Evolutionary conservation across 2,113 vertebrate genomes (phyloP).

Genomic region (Zosterops hypoxanthus): DNA sequence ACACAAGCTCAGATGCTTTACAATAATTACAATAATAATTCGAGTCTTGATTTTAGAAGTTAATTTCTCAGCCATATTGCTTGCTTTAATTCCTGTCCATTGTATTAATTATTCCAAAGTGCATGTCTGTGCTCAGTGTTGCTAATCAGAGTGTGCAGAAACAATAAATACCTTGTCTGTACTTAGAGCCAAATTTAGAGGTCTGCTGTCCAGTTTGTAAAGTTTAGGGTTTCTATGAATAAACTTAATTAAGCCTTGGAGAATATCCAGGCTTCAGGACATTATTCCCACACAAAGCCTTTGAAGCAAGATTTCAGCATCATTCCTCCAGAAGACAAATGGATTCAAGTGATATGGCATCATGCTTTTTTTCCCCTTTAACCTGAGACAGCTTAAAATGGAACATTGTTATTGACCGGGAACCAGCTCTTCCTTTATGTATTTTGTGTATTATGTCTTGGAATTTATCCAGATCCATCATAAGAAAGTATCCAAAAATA

Average conservation of each 20-base stretch:
- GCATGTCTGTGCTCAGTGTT: neutral
- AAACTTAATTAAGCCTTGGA: constrained; percentile 23
- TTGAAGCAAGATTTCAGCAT: constrained; percentile 4
- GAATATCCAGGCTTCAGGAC: constrained; percentile 10
- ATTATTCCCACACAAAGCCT: neutral
- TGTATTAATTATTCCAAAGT: neutral
- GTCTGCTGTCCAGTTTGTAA: constrained; percentile 37
- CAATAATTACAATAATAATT: neutral
- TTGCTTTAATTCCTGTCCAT: neutral
- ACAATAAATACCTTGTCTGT: neutral
- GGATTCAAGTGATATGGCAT: neutral
- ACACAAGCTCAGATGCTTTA: neutral
- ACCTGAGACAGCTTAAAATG: constrained; percentile 8
- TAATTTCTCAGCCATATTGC: neutral
- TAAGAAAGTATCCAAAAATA: constrained; percentile 25
- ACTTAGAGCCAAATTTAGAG: constrained; percentile 19
- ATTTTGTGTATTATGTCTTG: neutral
- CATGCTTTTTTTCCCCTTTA: neutral
- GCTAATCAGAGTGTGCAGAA: neutral
- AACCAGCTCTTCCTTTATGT: constrained; percentile 28
- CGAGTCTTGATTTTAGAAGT: neutral
- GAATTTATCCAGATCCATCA: constrained; percentile 15
- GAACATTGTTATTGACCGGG: constrained; percentile 28
- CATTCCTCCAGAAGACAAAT: neutral
- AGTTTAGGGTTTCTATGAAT: constrained; percentile 41